Evolutionary conservation across 2,888 invertebrate species (phyloP), one percentile per base, ranked within the genome.

Genomic region (Philhelius pedissequus): DNA sequence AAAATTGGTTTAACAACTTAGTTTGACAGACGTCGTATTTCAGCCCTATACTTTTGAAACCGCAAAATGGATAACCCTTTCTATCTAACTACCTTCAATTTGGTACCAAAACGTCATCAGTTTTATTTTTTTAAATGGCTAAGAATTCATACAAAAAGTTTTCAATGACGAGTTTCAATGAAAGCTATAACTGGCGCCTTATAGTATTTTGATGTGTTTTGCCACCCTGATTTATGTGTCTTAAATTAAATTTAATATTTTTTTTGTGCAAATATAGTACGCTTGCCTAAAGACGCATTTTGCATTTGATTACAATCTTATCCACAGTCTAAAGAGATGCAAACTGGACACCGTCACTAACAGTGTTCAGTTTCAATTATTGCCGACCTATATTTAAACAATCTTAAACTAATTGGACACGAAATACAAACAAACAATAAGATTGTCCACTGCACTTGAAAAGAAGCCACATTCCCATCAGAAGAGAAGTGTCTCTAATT

Each of bases 341-440:
- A 50, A 40, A 69, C 64, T 56, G 15, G 35, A 35, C n/a, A 8
- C 58, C 60, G 38, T 27, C 60, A 75, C 52, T 66, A 43, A 35
- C 45, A 78, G 48, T 73, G 40, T 40, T 58, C 25, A 38, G 9
- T 25, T 66, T 30, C 50, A 81, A 70, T 71, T 52, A 27, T 64
- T 13, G 11, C 15, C 82, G 78, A 74, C 78, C 78, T 78, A 74
- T 60, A 77, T 82, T 69, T 54, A 62, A 74, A 74, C 43, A 62
- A 62, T 62, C 62, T 62, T 30, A 25, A 62, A 27, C 27, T 62
- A 43, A 43, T 27, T 27, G 62, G 6, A 18, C 27, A 43, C 40
- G 43, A 40, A 56, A 60, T 40, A n/a, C 13, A 50, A 4, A 8
- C 4, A n/a, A 40, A 25, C 4, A 13, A n/a, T n/a, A n/a, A 40